A percentile compares a stretch with the other conserved stretches of the same genome.
Evolutionary conservation across 1,140 invertebrate species (phyloP).

Genomic region (Asobara japonica): DNA sequence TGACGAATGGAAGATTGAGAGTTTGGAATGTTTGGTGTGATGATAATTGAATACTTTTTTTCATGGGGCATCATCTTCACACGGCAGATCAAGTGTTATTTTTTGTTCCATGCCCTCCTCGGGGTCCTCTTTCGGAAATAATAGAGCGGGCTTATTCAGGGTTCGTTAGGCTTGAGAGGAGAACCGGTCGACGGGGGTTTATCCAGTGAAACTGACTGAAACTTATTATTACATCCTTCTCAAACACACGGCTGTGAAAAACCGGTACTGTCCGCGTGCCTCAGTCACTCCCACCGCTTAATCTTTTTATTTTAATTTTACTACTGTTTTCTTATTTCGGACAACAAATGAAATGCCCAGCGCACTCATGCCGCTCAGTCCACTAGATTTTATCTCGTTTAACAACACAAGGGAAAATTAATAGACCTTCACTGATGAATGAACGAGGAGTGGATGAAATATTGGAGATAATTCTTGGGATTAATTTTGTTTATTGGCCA

Average conservation of each 20-base stretch:
- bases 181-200: constrained; percentile 32
- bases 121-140: constrained; percentile 21
- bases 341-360: background rate
- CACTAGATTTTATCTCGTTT: background rate
- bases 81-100: background rate
- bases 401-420: background rate
- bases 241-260: background rate
- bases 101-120: background rate
- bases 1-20: constrained; percentile 6
- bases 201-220: background rate
- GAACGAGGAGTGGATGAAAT: background rate
- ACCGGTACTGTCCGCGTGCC: constrained; percentile 22
- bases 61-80: constrained; percentile 13
- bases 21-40: background rate
- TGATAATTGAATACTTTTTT: constrained; percentile 8
- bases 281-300: background rate
- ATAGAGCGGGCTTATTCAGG: constrained; percentile 45
- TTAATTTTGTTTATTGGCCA: background rate
- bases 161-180: constrained; percentile 41
- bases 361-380: no score
- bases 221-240: constrained; percentile 13
- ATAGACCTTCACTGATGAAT: background rate
- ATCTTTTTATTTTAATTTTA: background rate
- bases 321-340: background rate
- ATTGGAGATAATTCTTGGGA: background rate